These are phyloP conservation scores for Semibalanus balanoides DNA, from an alignment of 1,140 invertebrate genomes.

Conservation along the genomic window DNA sequence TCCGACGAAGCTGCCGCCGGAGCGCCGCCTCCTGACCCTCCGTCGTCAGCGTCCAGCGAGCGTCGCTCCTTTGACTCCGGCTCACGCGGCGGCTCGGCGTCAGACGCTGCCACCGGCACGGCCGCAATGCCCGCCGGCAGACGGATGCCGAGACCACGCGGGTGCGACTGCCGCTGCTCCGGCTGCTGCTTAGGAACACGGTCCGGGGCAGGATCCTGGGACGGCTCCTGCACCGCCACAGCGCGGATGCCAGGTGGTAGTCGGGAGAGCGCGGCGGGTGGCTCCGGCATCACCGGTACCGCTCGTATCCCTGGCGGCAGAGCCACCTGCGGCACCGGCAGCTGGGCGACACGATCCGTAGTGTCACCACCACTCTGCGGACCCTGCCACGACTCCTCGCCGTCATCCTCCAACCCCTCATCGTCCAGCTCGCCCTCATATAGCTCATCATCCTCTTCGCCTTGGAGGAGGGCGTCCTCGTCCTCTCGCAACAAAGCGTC, in stretches of 20 bases:
- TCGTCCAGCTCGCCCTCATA: not conserved
- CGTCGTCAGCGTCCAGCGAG: too few relatives aligned
- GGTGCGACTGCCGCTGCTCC: too few relatives aligned
- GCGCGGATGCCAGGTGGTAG: not conserved
- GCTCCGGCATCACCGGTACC: not conserved
- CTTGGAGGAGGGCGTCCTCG: not conserved
- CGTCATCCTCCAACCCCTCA: not conserved
- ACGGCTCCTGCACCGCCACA: not conserved
- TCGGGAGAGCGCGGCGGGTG: not conserved
- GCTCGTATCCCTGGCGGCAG: not conserved
- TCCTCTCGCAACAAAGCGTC: not conserved
- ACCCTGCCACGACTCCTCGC: too few relatives aligned
- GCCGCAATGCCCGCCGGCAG: not conserved
- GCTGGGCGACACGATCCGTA: too few relatives aligned
- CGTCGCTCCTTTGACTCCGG: not conserved
- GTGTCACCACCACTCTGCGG: too few relatives aligned
- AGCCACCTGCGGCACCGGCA: not conserved
- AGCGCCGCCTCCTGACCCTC: too few relatives aligned
- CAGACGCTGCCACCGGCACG: not conserved
- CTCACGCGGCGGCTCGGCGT: not conserved
- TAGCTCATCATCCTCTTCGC: not conserved
- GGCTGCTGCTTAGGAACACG: too few relatives aligned
- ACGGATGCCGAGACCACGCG: not conserved
- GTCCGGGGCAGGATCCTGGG: too few relatives aligned
- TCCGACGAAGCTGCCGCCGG: not conserved